Base-by-base conservation (phyloP, 2,113 vertebrate genomes). In the Nestor notabilis region DNA sequence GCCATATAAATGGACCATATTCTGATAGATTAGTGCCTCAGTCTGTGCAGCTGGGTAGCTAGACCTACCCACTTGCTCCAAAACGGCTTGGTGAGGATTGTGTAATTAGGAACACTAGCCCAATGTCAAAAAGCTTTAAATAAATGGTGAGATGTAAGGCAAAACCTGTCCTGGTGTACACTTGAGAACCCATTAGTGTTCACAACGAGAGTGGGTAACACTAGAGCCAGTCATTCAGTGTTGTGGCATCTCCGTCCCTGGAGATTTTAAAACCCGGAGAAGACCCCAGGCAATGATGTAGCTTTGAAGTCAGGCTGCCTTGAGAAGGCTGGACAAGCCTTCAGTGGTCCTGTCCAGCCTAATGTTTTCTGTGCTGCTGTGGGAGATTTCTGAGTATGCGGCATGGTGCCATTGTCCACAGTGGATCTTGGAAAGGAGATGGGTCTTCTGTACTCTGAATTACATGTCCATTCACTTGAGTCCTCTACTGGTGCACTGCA, bases 1-100 rank as follows among this genome's bases (percentile, higher is more conserved):
- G 5, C 18, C 8, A 1, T 41, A 9, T 44, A 65, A 66, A 27
- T 14, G 29, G 21, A 39, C 17, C 0, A 0, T 77, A 5, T 53
- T 64, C 53, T 74, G 70, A 31, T 21, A 55, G 35, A 17, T 28
- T 8, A 44, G 24, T 49, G 31, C 35, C n/a, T 49, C 64, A n/a
- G 33, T 23, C 29, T 49, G 27, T 10, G 35, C 23, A 49, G 28
- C 37, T 80, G 68, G 18, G 33, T 33, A 69, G 20, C 56, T 41
- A 24, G 29, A 65, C 25, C 44, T 65, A 41, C 49, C 29, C 8
- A 12, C 31, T 66, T 49, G 35, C 35, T 79, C 37, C 47, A 39
- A 17, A 63, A 56, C 17, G 50, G 25, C 35, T 83, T 52, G 41
- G 10, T 66, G 28, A 68, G 46, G 27, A 64, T 29, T 47, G 55